Evolutionary conservation across 2,113 vertebrate genomes (phyloP).

Genomic region (Grallaria varia): DNA sequence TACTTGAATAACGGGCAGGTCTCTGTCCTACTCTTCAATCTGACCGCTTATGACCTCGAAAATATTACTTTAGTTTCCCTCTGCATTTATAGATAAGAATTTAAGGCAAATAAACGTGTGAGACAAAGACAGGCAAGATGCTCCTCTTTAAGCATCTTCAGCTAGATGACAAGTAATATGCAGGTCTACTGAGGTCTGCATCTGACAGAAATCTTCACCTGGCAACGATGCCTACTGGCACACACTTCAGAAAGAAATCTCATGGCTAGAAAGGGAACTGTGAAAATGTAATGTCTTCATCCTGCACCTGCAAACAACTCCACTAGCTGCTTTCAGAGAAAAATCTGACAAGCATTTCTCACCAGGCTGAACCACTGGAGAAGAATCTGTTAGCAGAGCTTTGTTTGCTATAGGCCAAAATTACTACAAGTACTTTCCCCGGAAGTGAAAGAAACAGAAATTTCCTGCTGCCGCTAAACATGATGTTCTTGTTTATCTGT

Average conservation of each 20-base stretch:
- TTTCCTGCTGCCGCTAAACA: not conserved
- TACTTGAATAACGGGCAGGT: not conserved
- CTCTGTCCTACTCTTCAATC: not conserved
- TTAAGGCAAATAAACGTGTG: not conserved
- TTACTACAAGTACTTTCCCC: not conserved
- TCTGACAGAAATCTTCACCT: not conserved
- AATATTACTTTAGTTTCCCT: not conserved
- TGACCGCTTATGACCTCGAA: not conserved
- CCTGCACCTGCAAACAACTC: not conserved
- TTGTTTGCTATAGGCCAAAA: not conserved
- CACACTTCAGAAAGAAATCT: not conserved
- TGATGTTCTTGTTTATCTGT: not conserved
- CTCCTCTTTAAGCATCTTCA: not conserved
- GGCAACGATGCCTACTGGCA: not conserved
- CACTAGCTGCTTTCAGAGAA: not conserved
- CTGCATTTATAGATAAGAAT: not conserved
- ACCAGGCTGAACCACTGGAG: not conserved
- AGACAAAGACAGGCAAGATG: not conserved
- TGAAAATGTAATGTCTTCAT: not conserved
- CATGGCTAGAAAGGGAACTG: not conserved
- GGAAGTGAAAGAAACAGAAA: constrained; percentile 14
- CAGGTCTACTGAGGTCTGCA: not conserved
- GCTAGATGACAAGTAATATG: not conserved
- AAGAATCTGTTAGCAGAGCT: not conserved
- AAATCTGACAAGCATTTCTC: not conserved